Base-by-base conservation (phyloP, 2,797 vertebrate species). In the Luscinia megarhynchos region DNA sequence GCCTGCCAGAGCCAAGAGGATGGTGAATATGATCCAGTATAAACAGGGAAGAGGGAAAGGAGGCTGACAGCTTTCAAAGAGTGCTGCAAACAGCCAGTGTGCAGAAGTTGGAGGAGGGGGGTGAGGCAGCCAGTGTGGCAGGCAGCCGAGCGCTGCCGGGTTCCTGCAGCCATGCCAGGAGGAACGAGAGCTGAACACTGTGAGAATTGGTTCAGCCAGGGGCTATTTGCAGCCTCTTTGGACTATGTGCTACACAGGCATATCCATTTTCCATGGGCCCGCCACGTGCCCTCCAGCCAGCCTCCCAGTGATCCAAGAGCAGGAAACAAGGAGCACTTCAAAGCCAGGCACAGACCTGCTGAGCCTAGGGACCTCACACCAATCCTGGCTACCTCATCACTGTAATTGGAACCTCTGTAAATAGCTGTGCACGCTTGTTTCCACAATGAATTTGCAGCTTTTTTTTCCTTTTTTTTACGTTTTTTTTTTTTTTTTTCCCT, bases 131-230 rank as follows among this genome's bases (percentile, higher is more conserved):
- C 36, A 55, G 30, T 0, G 1, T 16, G 64, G 62, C 19, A 3
- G 1, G 4, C 17, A 57, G 54, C 48, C 0, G 0, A 93, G 73
- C 22, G 4, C 29, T 0, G 1, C 38, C 0, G 4, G 12, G 26
- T 15, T 50, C 41, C 57, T 63, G 38, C n/a, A 70, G 45, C 32
- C 30, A 11, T 29, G 36, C 27, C 54, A 30, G 63, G 40, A 58
- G 23, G 38, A 12, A 45, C 0, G 0, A 59, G 66, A 78, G 29
- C 40, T 48, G 63, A 72, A 12, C 5, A 0, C 32, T 27, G 11
- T 51, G 91, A 79, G 54, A 76, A 54, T 1, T 29, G 32, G 29
- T 38, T 29, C 15, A 48, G 14, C 6, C 68, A 70, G 57, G 0
- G 5, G 46, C 54, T 87, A 20, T 68, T 67, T 91, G 43, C 40